Percentiles rank a stretch among this genome's conserved stretches.
Evolutionary conservation across 2,888 invertebrate species (phyloP).

Genomic region (Tenthredo notha): DNA sequence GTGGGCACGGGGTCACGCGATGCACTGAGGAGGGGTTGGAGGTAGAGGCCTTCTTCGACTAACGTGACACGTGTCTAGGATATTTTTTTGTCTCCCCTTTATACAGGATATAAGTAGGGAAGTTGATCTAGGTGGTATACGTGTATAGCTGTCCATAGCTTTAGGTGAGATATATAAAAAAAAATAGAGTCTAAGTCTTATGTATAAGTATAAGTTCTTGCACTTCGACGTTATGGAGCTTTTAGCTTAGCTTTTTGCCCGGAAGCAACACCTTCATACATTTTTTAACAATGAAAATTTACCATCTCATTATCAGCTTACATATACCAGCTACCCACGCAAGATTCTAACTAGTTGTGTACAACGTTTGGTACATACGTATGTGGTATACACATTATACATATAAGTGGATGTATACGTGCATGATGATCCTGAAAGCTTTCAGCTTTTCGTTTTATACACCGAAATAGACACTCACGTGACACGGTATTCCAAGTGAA

Average conservation of each 20-base stretch:
- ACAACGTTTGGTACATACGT: not conserved
- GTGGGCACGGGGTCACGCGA: constrained; percentile 28
- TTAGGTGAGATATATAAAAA: not conserved
- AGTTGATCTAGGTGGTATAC: too few species aligned
- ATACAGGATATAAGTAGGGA: not conserved
- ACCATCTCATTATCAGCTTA: constrained; percentile 3
- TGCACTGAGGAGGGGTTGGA: constrained; percentile 18
- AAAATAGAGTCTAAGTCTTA: not conserved
- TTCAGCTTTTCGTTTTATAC: not conserved
- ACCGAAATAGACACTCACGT: not conserved
- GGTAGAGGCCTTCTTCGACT: not conserved
- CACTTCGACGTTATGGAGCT: not conserved
- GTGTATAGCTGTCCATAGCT: not conserved
- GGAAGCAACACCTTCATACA: not conserved
- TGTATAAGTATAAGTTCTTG: not conserved
- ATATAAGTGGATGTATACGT: not conserved
- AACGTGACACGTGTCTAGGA: constrained; percentile 8
- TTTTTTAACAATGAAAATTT: constrained; percentile 1
- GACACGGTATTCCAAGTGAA: not conserved
- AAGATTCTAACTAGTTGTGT: not conserved
- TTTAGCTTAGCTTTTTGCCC: not conserved
- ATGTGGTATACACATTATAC: not conserved
- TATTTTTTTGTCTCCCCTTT: not conserved
- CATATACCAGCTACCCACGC: not conserved
- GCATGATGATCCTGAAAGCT: not conserved